These are phyloP conservation scores for Dasyurus viverrinus DNA, from an alignment of 2,113 vertebrate genomes.

Conservation along the genomic window DNA sequence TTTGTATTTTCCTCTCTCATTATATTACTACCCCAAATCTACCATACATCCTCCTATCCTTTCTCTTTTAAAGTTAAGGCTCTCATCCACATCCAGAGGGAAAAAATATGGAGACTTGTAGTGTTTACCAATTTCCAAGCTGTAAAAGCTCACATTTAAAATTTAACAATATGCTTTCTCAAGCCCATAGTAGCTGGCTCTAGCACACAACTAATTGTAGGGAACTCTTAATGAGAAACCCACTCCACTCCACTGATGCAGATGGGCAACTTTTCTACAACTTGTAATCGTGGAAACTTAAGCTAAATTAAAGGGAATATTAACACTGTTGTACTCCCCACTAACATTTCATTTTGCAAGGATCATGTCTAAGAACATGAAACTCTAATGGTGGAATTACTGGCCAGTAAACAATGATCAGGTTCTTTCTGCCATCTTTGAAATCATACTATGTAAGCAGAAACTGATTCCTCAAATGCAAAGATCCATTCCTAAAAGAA, in stretches of 20 bases:
- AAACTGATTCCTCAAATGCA: no score
- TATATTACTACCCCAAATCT: not conserved
- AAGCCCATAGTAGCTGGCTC: not conserved
- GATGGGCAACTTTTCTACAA: not conserved
- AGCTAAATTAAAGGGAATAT: not conserved
- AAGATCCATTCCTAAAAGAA: no score
- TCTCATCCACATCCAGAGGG: no score
- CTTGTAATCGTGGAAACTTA: not conserved
- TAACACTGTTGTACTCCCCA: not conserved
- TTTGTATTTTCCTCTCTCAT: not conserved
- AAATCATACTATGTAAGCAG: not conserved
- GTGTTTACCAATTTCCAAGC: not conserved
- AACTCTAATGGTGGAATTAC: constrained; percentile 10
- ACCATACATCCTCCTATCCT: not conserved
- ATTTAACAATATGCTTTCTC: not conserved
- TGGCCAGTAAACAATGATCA: not conserved
- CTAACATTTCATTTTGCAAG: not conserved
- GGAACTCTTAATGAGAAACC: not conserved
- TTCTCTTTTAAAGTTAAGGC: not conserved
- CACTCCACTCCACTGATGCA: not conserved
- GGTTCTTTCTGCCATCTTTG: not conserved
- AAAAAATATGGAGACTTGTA: not conserved
- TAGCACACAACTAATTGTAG: not conserved
- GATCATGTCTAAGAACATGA: not conserved
- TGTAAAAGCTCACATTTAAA: not conserved